Base-by-base conservation (phyloP, 2,113 vertebrate species). In the Eudyptes chrysolophus region DNA sequence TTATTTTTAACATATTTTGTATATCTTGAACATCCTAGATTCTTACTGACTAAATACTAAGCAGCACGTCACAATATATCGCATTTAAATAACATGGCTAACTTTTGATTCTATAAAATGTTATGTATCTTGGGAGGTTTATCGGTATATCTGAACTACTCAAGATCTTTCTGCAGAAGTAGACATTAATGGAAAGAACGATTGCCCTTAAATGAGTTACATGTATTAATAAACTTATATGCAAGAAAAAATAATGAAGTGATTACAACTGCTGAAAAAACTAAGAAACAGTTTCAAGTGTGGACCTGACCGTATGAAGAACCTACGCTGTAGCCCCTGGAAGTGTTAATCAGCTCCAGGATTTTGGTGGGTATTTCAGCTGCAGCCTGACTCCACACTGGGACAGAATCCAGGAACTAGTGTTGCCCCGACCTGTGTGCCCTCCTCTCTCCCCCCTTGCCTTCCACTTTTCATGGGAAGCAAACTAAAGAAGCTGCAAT, bases 391-490 rank as follows among this genome's bases (percentile, higher is more conserved):
- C 36, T 88, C 38, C 24, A 62, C 22, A 51, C 2, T 34, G 21
- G 34, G 46, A 77, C 21, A 84, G 42, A 80, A 84, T 38, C 34
- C 46, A 70, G 34, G 52, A 92, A 65, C 25, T 27, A 14, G 22
- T 27, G 48, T 60, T 66, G 58, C 16, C 29, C 24, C 0, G 1
- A 2, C 2, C 17, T 26, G 21, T 27, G 16, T 36, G 18, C 6
- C 30, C 15, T 46, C 25, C 22, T 48, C 16, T 76, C 27, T 32
- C 18, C 32, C 8, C 2, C 2, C 34, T 18, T 60, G 40, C 26
- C 48, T 71, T 72, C 40, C 48, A 34, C 9, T 7, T 93, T 82
- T 75, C 52, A 82, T 8, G 36, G 55, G 24, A 89, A 30, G 16
- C 2, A 18, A 89, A 78, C 38, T 76, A 86, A 76, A 75, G n/a